Evolutionary conservation across 2,113 vertebrate species (phyloP).

Genomic region (Labeo catla): DNA sequence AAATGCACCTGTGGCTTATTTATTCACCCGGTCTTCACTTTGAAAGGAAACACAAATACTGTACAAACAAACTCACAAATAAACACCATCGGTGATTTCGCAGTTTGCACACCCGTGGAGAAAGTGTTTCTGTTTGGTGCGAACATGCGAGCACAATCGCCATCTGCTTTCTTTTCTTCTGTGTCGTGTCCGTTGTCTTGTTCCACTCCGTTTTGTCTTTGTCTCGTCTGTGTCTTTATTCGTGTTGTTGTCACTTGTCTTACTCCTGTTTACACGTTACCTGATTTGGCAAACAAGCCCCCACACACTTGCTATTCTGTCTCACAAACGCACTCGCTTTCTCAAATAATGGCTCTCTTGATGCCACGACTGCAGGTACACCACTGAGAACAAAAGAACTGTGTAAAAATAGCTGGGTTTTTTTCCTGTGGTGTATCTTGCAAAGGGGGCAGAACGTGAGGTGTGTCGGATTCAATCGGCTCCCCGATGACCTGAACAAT

Average conservation of each 20-base stretch:
- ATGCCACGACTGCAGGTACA: slow-evolving; percentile 47
- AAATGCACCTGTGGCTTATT: background rate
- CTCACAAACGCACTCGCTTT: slow-evolving; percentile 22
- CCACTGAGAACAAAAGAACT: slow-evolving; percentile 50
- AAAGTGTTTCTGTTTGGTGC: slow-evolving; percentile 56
- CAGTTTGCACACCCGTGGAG: slow-evolving; percentile 37
- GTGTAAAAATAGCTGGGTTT: slow-evolving; percentile 45
- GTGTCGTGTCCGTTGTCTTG: slow-evolving; percentile 41
- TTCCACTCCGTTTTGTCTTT: slow-evolving; percentile 48
- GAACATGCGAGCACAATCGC: slow-evolving; percentile 39
- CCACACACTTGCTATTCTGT: slow-evolving; percentile 27
- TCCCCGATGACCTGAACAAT: slow-evolving; percentile 35
- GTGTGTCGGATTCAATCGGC: slow-evolving; percentile 7
- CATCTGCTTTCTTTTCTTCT: slow-evolving; percentile 49
- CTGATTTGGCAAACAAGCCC: slow-evolving; percentile 38
- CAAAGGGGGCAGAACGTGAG: background rate
- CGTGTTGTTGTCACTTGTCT: slow-evolving; percentile 54
- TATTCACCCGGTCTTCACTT: slow-evolving; percentile 18
- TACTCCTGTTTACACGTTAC: slow-evolving; percentile 50
- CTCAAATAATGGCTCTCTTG: slow-evolving; percentile 42
- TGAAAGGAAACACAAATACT: slow-evolving; percentile 18
- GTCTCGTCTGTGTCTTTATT: slow-evolving; percentile 55
- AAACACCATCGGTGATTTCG: slow-evolving; percentile 38
- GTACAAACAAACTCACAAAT: slow-evolving; percentile 12
- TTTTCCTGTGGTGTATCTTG: slow-evolving; percentile 34